A percentile compares a stretch with the other conserved stretches of the same genome.
Evolutionary conservation across 2,113 vertebrate genomes (phyloP).

Genomic region (Rhineura floridana): DNA sequence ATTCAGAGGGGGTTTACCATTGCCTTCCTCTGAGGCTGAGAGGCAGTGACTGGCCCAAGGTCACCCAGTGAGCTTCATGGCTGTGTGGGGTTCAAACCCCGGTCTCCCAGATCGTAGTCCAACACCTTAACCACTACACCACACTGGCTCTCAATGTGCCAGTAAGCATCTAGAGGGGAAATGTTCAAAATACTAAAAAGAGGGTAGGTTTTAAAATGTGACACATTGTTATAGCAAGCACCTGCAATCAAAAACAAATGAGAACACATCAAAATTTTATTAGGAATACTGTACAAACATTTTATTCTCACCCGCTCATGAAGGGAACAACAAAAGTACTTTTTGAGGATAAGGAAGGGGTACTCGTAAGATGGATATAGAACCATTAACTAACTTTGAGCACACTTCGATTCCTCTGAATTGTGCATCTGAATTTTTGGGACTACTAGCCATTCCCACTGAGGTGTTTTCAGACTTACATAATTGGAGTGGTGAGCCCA

Average conservation of each 20-base stretch:
- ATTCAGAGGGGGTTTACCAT: too few relatives aligned
- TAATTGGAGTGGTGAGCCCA: neutral
- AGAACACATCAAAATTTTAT: conserved; percentile 38
- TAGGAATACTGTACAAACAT: neutral
- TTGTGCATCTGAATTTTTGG: neutral
- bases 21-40: too few relatives aligned
- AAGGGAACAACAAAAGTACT: conserved; percentile 1
- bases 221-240: neutral
- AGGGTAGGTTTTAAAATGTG: neutral
- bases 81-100: too few relatives aligned
- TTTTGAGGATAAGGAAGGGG: neutral
- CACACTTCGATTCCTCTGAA: neutral
- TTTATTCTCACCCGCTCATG: conserved; percentile 29
- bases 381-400: neutral
- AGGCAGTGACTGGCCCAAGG: too few relatives aligned
- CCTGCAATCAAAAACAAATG: conserved; percentile 47
- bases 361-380: neutral
- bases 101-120: too few relatives aligned
- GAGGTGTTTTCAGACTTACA: too few relatives aligned
- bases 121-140: too few relatives aligned
- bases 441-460: neutral
- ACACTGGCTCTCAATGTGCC: too few relatives aligned
- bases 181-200: neutral
- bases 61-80: too few relatives aligned
- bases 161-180: neutral